A percentile compares a stretch with the other conserved stretches of the same genome.
Conservation (phyloP, 2,113 vertebrate genomes). For the Megalops atlanticus region DNA sequence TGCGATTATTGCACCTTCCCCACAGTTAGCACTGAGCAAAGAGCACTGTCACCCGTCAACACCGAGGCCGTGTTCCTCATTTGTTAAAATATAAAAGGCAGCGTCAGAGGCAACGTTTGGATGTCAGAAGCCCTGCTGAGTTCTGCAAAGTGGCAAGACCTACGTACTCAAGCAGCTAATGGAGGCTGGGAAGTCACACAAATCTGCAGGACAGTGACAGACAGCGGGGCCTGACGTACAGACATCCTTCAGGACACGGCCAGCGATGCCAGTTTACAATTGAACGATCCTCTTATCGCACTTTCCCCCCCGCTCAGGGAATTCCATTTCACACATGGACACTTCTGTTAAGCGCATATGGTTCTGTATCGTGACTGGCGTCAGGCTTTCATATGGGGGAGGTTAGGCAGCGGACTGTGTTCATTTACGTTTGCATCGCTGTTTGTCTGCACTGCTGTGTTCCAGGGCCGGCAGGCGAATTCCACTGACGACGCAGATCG, state of each 20-base stretch:
- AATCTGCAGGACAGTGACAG: background rate
- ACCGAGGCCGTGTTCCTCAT: too few species aligned
- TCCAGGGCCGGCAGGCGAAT: conserved; percentile 19
- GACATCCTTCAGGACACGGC: background rate
- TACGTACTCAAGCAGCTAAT: too few species aligned
- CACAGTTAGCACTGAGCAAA: background rate
- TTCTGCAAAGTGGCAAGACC: too few species aligned
- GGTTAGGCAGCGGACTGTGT: background rate
- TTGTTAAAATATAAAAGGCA: too few species aligned
- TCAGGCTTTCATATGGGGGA: background rate
- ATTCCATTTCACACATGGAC: background rate
- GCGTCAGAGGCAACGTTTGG: too few species aligned
- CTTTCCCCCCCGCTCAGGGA: background rate
- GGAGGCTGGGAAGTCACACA: too few species aligned
- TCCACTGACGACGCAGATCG: conserved; percentile 37
- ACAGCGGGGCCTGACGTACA: background rate
- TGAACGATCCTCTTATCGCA: background rate
- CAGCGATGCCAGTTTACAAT: background rate
- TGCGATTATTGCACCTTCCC: too few species aligned
- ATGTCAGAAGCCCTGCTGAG: too few species aligned
- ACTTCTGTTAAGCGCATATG: background rate
- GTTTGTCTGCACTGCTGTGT: background rate
- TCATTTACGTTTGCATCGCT: background rate
- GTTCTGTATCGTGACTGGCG: background rate
- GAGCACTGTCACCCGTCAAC: background rate